Evolutionary conservation across 2,113 vertebrate genomes (phyloP).

Genomic region (Mionectes macconnelli): DNA sequence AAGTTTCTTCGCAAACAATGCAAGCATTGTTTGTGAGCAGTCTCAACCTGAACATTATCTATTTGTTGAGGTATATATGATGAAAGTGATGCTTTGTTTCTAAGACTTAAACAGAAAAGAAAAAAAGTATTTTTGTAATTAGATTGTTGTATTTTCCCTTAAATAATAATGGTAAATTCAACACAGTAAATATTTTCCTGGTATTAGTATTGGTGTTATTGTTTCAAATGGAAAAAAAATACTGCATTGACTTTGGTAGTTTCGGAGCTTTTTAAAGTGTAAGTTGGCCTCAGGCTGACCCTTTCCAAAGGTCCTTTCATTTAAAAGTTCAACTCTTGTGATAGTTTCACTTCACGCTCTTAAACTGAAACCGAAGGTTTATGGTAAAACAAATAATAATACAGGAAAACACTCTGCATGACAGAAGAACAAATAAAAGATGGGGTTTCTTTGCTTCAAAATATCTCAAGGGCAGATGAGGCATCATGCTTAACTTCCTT

Average conservation of each 20-base stretch:
- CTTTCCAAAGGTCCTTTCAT: background rate
- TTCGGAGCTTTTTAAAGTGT: background rate
- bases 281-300: background rate
- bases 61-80: background rate
- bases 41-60: background rate
- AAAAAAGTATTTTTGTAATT: background rate
- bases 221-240: background rate
- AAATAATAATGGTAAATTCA: background rate
- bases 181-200: background rate
- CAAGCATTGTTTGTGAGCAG: background rate
- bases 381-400: background rate
- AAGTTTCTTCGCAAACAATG: background rate
- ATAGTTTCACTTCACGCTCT: background rate
- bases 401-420: background rate
- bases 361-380: background rate
- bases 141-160: background rate
- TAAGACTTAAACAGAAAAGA: background rate
- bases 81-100: background rate
- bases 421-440: background rate
- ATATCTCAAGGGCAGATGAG: background rate
- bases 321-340: background rate
- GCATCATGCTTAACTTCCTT: background rate
- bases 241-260: background rate
- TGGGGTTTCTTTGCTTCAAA: background rate
- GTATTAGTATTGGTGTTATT: background rate